Base-by-base conservation (phyloP, 2,888 invertebrate genomes). In the Andrena hattorfiana region DNA sequence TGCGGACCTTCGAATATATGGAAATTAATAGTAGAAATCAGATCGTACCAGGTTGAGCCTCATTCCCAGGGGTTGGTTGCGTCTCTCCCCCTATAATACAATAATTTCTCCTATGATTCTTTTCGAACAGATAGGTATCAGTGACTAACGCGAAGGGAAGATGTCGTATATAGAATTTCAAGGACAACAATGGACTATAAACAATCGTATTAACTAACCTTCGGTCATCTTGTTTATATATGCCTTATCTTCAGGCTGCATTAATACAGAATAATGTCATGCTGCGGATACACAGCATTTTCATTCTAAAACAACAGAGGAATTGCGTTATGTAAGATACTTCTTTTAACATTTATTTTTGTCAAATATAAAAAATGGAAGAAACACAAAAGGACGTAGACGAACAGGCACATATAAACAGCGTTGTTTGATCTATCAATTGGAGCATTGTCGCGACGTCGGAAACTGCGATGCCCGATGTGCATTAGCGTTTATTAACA, bases 171-270 rank as follows among this genome's bases (percentile, higher is more conserved):
- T 30, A 13, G 10, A 49, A 56, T 2, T 42, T 48, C 26, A 49
- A 8, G 71, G 74, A 30, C 54, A 72, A 64, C 8, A 56, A 73
- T 23, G 42, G 8, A 28, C 10, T 35, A 63, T 64, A 69, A 66
- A 60, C 54, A 64, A 80, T 62, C 13, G 63, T 71, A 73, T 71
- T 81, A 88, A 93, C 93, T 91, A 89, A 94, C 94, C 94, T 92
- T 94, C 93, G 35, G 91, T 92, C 90, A 93, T 93, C 67, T 89
- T 90, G 85, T 91, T 90, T 85, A 91, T 87, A 82, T 91, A 91
- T 85, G 90, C 90, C 88, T 92, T 91, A 72, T 85, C 90, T 89
- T 93, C 91, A 86, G 91, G 91, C 89, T 92, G 88, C 93, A 93
- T 94, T 85, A 90, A 90, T 83, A 73, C 64, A 63, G 35, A 56